Percentiles rank a stretch among this genome's conserved stretches.
phyloP scores from a whole-genome alignment of 2,797 vertebrate species.

The Syngnathus acus region DNA sequence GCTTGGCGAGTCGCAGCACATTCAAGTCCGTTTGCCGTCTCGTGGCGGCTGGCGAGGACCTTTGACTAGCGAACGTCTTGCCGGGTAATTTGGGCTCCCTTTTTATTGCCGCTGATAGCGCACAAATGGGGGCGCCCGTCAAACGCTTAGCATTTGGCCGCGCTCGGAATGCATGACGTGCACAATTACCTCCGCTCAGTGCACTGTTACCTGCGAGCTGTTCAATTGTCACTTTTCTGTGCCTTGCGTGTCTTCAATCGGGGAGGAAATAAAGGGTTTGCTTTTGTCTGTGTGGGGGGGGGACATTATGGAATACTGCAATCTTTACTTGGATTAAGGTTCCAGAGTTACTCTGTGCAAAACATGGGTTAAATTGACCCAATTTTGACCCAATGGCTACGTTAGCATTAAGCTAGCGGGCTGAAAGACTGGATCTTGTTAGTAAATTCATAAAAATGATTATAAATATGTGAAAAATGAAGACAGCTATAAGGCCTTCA shows the following conservation, averaged over 20 bases:
- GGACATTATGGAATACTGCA: neutral
- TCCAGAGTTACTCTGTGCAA: no score
- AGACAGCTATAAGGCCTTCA: neutral
- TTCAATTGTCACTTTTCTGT: neutral
- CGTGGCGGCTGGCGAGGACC: conserved; percentile 13
- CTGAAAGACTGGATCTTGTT: no score
- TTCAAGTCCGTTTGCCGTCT: conserved; percentile 15
- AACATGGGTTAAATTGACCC: no score
- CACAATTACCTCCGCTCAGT: conserved; percentile 38
- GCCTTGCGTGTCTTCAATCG: neutral
- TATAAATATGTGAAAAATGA: neutral
- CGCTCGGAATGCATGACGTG: conserved; percentile 42
- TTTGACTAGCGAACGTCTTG: conserved; percentile 52
- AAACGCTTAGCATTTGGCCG: conserved; percentile 8
- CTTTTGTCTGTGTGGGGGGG: neutral
- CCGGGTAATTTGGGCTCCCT: conserved; percentile 47
- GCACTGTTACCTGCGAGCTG: neutral
- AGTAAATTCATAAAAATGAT: no score
- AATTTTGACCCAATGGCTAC: no score
- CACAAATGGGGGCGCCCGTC: conserved; percentile 30
- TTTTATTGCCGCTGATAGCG: conserved; percentile 58
- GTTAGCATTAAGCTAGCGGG: no score
- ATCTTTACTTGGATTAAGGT: no score
- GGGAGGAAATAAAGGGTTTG: neutral
- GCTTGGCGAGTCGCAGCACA: conserved; percentile 21